Conservation (phyloP, 2,113 vertebrate genomes). For the Xenopus tropicalis region UCB_Xtro_10.0 CM004443.2:123864501-123865000, state of each 20-base stretch:
- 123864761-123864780: background rate
- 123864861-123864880: background rate
- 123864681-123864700: background rate
- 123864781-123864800: background rate
- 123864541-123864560: background rate
- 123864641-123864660: background rate
- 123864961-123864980: too few relatives aligned
- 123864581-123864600: background rate
- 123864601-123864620: slow-evolving; percentile 10
- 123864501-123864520: too few relatives aligned
- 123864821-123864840: background rate
- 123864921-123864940: too few relatives aligned
- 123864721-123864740: background rate
- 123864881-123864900: too few relatives aligned
- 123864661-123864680: background rate
- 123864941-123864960: too few relatives aligned
- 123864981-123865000: too few relatives aligned
- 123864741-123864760: slow-evolving; percentile 1
- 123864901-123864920: too few relatives aligned
- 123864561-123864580: background rate
- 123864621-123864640: slow-evolving; percentile 2
- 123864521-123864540: too few relatives aligned
- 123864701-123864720: slow-evolving; percentile 6
- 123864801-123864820: background rate
- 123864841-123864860: background rate